Conservation (phyloP, 2,113 vertebrate species). For the Eulemur macaco region DNA sequence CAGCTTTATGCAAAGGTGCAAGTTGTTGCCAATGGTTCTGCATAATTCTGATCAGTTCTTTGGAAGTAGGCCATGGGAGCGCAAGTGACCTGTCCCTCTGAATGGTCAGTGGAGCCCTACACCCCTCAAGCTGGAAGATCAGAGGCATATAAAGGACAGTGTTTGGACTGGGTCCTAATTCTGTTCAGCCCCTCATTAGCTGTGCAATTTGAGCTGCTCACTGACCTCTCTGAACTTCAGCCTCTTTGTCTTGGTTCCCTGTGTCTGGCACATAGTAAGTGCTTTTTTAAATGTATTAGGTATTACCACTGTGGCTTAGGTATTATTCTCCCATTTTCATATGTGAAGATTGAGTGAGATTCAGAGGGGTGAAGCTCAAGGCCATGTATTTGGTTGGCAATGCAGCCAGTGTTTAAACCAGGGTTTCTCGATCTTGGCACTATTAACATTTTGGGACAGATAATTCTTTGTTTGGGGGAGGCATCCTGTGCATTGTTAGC, state of each 20-base stretch:
- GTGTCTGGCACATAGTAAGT: background rate
- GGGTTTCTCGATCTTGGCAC: background rate
- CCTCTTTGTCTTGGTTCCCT: background rate
- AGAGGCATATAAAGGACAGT: background rate
- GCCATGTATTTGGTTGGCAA: background rate
- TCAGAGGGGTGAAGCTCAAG: background rate
- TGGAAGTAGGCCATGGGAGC: background rate
- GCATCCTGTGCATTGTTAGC: background rate
- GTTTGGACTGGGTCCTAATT: background rate
- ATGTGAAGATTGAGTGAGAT: background rate
- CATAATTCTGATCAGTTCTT: background rate
- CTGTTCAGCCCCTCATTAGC: background rate
- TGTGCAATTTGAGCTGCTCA: background rate
- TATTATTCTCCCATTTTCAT: background rate
- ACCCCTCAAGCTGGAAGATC: background rate
- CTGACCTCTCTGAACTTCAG: background rate
- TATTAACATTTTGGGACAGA: background rate
- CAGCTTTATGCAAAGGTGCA: slow-evolving; percentile 34
- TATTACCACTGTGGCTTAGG: background rate
- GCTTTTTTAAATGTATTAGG: background rate
- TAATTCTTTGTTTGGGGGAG: background rate
- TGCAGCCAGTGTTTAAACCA: background rate
- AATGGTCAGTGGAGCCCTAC: background rate
- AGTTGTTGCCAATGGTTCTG: background rate
- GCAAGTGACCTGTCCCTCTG: background rate